A percentile compares a stretch with the other conserved stretches of the same genome.
Evolutionary conservation across 2,888 invertebrate genomes (phyloP).

Genomic region (Graphium colonna): DNA sequence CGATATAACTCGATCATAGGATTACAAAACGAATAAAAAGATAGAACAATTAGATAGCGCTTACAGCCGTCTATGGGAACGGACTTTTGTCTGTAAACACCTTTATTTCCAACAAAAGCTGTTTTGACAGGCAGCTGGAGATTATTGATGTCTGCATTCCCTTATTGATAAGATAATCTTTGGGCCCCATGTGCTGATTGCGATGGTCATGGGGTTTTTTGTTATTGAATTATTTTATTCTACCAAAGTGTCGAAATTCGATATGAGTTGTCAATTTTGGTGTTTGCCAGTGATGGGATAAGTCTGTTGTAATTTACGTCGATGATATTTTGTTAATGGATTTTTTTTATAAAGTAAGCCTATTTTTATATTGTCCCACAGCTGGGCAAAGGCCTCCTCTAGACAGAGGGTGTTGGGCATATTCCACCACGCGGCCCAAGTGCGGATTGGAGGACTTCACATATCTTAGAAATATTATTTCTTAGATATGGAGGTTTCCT

Average conservation of each 20-base stretch:
- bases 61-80: conserved; percentile 34
- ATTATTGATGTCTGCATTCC: conserved; percentile 49
- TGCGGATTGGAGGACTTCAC: too few relatives aligned
- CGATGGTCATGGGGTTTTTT: conserved; percentile 10
- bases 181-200: conserved; percentile 33
- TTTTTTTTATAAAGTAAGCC: too few relatives aligned
- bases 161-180: conserved; percentile 32
- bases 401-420: too few relatives aligned
- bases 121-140: conserved; percentile 69
- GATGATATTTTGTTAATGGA: too few relatives aligned
- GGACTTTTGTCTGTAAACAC: conserved; percentile 66
- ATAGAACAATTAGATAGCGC: conserved; percentile 66
- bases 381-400: too few relatives aligned
- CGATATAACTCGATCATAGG: conserved; percentile 43
- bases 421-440: too few relatives aligned
- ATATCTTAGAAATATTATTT: too few relatives aligned
- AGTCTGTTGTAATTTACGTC: too few relatives aligned
- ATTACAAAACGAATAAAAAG: conserved; percentile 64
- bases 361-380: too few relatives aligned
- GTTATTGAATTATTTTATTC: conserved; percentile 16
- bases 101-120: conserved; percentile 67
- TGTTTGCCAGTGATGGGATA: too few relatives aligned
- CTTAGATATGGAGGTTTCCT: too few relatives aligned
- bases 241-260: conserved; percentile 16
- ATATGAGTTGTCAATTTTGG: not conserved